These are phyloP conservation scores for Xerus rutilus DNA, from an alignment of 2,797 vertebrate species.

Conservation along the genomic window DNA sequence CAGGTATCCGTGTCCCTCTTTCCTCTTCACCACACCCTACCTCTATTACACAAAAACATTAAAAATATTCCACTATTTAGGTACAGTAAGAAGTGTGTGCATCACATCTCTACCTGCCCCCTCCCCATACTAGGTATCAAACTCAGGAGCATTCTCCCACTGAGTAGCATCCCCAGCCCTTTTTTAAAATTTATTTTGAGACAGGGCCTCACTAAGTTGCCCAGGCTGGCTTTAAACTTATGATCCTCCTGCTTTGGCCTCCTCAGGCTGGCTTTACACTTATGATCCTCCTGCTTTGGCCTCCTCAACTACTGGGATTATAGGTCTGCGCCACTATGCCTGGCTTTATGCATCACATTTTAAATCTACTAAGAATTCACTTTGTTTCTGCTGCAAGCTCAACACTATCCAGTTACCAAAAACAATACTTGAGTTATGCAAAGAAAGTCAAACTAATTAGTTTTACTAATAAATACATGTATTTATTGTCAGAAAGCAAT, in stretches of 20 bases:
- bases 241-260: too few relatives aligned
- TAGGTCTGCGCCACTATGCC: too few relatives aligned
- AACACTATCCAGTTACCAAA: not conserved
- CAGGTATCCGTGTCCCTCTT: not conserved
- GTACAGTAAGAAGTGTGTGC: not conserved
- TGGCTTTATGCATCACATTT: not conserved
- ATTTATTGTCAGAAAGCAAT: slow-evolving; percentile 53
- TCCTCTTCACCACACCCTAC: not conserved
- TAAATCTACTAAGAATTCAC: slow-evolving; percentile 56
- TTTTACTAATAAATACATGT: not conserved
- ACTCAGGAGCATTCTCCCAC: not conserved
- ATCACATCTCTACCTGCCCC: too few relatives aligned
- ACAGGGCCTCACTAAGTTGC: too few relatives aligned
- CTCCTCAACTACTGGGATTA: too few relatives aligned
- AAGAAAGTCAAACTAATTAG: slow-evolving; percentile 35
- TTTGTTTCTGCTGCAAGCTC: slow-evolving; percentile 3
- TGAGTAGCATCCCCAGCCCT: too few relatives aligned
- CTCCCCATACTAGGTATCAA: not conserved
- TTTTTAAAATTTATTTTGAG: too few relatives aligned
- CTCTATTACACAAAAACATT: slow-evolving; percentile 34
- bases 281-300: too few relatives aligned
- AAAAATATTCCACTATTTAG: slow-evolving; percentile 13
- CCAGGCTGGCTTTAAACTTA: too few relatives aligned
- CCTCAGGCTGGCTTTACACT: too few relatives aligned
- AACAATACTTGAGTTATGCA: slow-evolving; percentile 29